These are phyloP conservation scores for Enchytraeus crypticus DNA, from an alignment of 2,888 invertebrate species.

Conservation along the genomic window DNA sequence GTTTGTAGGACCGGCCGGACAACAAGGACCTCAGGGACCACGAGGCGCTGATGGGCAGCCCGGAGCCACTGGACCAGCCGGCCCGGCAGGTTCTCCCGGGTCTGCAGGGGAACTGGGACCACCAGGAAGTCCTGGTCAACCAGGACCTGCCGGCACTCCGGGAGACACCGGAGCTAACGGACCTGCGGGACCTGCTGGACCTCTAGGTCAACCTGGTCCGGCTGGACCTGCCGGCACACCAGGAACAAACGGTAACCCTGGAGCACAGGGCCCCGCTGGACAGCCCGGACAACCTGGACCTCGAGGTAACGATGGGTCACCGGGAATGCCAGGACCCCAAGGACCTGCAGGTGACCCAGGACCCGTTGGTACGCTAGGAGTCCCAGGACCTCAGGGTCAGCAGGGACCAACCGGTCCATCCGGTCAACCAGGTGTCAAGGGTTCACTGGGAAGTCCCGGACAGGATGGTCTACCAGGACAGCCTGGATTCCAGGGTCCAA, in stretches of 20 bases:
- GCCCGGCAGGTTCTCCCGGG: slow-evolving; percentile 31
- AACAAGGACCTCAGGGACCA: slow-evolving; percentile 54
- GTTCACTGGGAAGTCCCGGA: slow-evolving; percentile 9
- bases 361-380: background rate
- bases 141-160: slow-evolving; percentile 8
- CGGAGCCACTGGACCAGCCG: slow-evolving; percentile 56
- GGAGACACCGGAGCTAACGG: slow-evolving; percentile 55
- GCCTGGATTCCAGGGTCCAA: slow-evolving; percentile 15
- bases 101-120: slow-evolving; percentile 10
- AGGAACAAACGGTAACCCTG: slow-evolving; percentile 9
- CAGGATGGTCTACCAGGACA: slow-evolving; percentile 9
- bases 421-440: slow-evolving; percentile 25
- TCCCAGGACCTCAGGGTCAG: slow-evolving; percentile 9
- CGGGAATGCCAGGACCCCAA: slow-evolving; percentile 6
- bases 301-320: slow-evolving; percentile 7
- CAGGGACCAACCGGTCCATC: slow-evolving; percentile 1
- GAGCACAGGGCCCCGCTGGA: slow-evolving; percentile 21
- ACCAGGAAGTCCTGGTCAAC: slow-evolving; percentile 15
- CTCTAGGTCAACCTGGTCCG: slow-evolving; percentile 13
- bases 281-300: slow-evolving; percentile 53
- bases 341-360: slow-evolving; percentile 7
- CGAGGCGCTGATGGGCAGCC: slow-evolving; percentile 15
- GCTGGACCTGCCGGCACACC: background rate
- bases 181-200: slow-evolving; percentile 11
- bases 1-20: slow-evolving; percentile 57